These are phyloP conservation scores for Caenorhabditis tropicalis DNA, from an alignment of 1,140 invertebrate genomes.

Conservation along the genomic window DNA sequence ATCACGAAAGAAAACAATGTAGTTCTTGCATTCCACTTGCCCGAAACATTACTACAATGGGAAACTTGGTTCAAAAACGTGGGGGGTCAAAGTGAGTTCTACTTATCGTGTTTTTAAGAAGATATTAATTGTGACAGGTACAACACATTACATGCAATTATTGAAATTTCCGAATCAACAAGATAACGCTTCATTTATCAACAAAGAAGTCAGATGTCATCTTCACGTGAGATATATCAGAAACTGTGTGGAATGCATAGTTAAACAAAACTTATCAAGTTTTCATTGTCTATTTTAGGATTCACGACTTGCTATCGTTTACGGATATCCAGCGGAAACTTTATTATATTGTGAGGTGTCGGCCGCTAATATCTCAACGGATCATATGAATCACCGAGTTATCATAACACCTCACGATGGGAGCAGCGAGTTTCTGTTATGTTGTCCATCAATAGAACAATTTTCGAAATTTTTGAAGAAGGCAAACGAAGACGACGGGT, in stretches of 20 bases:
- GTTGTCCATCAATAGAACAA: neutral
- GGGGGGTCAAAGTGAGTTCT: constrained; percentile 41
- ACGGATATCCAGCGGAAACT: constrained; percentile 43
- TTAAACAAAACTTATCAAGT: neutral
- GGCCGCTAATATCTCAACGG: neutral
- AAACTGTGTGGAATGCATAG: neutral
- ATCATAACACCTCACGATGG: neutral
- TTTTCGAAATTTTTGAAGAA: neutral
- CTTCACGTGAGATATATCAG: neutral
- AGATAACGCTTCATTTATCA: neutral
- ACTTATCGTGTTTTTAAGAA: neutral
- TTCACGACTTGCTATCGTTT: constrained; percentile 19
- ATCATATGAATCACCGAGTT: constrained; percentile 8
- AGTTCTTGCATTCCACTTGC: constrained; percentile 29
- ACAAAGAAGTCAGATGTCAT: constrained; percentile 48
- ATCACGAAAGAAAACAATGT: constrained; percentile 30
- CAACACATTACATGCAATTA: constrained; percentile 45
- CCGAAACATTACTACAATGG: constrained; percentile 43
- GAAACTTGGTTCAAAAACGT: constrained; percentile 50
- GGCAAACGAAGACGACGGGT: constrained; percentile 15
- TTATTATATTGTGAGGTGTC: constrained; percentile 13
- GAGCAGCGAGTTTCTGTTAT: neutral
- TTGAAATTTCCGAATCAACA: neutral
- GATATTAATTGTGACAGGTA: neutral
- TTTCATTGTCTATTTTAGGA: constrained; percentile 25